Evolutionary conservation across 2,113 vertebrate genomes (phyloP), one percentile per base, ranked within the genome.

Genomic region (Pedetes capensis): DNA sequence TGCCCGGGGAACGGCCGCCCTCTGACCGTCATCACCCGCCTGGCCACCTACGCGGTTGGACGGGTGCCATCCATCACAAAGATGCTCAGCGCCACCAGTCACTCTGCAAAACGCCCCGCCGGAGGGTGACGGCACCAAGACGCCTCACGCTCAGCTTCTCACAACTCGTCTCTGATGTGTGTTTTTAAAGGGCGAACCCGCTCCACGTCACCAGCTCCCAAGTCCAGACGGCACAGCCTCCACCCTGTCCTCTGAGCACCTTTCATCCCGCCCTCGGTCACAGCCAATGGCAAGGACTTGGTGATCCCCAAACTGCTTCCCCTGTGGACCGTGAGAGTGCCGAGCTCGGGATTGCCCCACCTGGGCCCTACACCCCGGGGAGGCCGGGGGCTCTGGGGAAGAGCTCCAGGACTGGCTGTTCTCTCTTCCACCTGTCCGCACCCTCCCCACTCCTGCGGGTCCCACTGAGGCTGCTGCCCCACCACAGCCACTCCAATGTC

Each of bases 351-450:
- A 39, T 34, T 71, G 12, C 3, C 2, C 8, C 3, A 8, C 39
- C 76, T 63, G 22, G 2, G 0, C n/a, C 66, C 47, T 20, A 44
- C 0, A 4, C 17, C 63, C 39, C 27, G 1, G 25, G 57, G 27
- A 59, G 84, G 39, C n/a, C 66, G 16, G 34, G 57, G 8, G 12
- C 59, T 32, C 44, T 17, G 0, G 8, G 76, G 61, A 55, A 39
- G 44, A 20, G 7, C 0, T 0, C 1, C 2, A 0, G 44, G 72
- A 23, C 51, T 78, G 3, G 1, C 3, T 4, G 23, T 16, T 42
- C 37, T n/a, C 44, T 34, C 37, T 42, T n/a, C 59, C 13, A 29
- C 3, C 44, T 72, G 39, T 44, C 12, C 9, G 4, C 9, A 53
- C 74, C 51, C 20, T 29, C 47, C n/a, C 3, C 0, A 34, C 32